Evolutionary conservation across 2,113 vertebrate genomes (phyloP), one percentile per base, ranked within the genome.

Genomic region (Oenanthe oenanthe): DNA sequence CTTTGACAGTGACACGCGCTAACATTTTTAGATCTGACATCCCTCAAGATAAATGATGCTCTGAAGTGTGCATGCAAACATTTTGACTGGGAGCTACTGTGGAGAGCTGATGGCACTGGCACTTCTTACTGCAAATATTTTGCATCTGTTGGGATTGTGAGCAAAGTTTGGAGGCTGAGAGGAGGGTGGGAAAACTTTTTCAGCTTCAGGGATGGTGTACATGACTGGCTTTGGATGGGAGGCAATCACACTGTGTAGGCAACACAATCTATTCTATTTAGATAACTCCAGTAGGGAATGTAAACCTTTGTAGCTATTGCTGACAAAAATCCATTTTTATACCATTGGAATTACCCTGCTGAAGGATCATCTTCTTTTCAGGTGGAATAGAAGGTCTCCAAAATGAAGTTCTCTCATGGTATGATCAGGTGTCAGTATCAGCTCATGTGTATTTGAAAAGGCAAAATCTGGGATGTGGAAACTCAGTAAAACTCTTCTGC

Each of bases 21-120:
- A 98, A 98, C 98, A 98, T 98, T 98, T 98, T 97, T 98, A 96
- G 97, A 97, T 97, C 80, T 98, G 98, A 98, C 98, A 96, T 97
- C 95, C 82, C 97, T 98, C 97, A 98, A 98, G 98, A 98, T 98
- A 98, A 98, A 98, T 98, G 98, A 98, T 96, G 57, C 96, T 89
- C 92, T 96, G 97, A 97, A 94, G 96, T 87, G 82, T 94, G 93
- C 95, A 1, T 93, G 95, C 96, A 98, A 98, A 98, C 97, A 96
- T 97, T 96, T 97, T 97, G 98, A 97, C 95, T 95, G 91, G 88
- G 84, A 94, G 92, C 84, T 92, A 34, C 79, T 47, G 85, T 26
- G 13, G 75, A 0, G 56, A 75, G 70, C 28, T 86, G 96, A 83
- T 1, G 56, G 94, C 76, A 10, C 38, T 90, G 89, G 94, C 77